Conservation (phyloP, 2,797 vertebrate genomes). For the Lepus oiostolus region DNA sequence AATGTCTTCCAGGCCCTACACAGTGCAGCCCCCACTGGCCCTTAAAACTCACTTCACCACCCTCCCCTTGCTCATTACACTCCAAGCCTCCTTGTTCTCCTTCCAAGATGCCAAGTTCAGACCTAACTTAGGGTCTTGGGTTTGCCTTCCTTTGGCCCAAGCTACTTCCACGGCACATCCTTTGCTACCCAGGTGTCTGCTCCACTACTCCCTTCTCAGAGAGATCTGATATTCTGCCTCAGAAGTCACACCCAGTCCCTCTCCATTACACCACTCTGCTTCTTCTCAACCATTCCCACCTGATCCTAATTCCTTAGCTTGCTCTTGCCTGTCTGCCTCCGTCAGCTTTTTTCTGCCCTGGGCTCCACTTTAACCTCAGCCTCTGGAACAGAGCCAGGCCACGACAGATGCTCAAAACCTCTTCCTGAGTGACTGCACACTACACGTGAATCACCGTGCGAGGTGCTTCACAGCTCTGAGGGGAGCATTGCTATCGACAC, state of each 20-base stretch:
- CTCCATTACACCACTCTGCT: background rate
- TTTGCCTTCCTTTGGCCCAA: background rate
- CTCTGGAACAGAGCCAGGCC: conserved; percentile 26
- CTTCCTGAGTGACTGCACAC: background rate
- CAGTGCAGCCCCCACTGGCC: background rate
- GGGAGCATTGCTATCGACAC: background rate
- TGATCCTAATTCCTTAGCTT: background rate
- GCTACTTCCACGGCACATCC: background rate
- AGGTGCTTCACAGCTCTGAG: background rate
- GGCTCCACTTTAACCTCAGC: background rate
- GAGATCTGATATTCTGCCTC: background rate
- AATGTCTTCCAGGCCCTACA: background rate
- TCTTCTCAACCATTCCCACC: background rate
- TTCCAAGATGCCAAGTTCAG: background rate
- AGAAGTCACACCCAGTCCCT: background rate
- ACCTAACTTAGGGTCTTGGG: background rate
- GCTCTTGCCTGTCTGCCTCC: background rate
- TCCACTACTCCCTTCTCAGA: background rate
- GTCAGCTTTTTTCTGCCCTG: background rate
- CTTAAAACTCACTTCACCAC: background rate
- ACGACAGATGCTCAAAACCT: conserved; percentile 23
- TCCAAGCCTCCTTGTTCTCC: background rate
- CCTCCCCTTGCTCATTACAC: background rate
- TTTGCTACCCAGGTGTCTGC: background rate
- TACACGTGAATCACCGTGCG: background rate